These are phyloP conservation scores for Coptodon bakossiorum DNA, from an alignment of 2,113 vertebrate species.

Conservation along the genomic window DNA sequence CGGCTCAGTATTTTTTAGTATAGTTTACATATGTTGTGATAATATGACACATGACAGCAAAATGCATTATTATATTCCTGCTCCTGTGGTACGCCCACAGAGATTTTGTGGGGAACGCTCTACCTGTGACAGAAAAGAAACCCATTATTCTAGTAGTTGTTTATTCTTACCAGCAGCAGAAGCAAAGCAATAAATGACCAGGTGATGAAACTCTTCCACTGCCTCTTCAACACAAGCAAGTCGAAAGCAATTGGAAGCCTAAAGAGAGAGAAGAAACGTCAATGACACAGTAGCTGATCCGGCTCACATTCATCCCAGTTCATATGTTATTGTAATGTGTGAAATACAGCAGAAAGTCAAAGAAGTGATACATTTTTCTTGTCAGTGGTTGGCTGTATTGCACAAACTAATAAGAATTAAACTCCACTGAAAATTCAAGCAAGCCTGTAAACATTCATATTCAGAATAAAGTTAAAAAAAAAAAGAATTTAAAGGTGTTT, in stretches of 20 bases:
- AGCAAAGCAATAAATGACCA: conserved; percentile 83
- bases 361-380: neutral
- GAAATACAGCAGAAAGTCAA: neutral
- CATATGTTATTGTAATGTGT: neutral
- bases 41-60: neutral
- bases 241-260: conserved; percentile 94
- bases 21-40: neutral
- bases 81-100: neutral
- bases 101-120: neutral
- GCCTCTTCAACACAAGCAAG: conserved; percentile 81
- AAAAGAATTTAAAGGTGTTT: accelerated
- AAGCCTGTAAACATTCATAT: neutral
- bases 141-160: neutral
- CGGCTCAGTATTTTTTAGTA: neutral
- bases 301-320: neutral
- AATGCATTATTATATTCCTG: neutral
- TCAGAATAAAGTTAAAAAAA: accelerated
- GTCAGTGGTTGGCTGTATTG: too few species aligned
- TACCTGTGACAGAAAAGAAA: neutral
- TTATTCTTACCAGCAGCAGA: conserved; percentile 83
- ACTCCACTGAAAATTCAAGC: neutral
- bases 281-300: neutral
- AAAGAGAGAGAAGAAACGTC: neutral
- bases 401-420: neutral
- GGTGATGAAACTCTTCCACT: conserved; percentile 84